These are phyloP conservation scores for Sebastes diaconus DNA, from an alignment of 2,797 vertebrate genomes.

Conservation along the genomic window DNA sequence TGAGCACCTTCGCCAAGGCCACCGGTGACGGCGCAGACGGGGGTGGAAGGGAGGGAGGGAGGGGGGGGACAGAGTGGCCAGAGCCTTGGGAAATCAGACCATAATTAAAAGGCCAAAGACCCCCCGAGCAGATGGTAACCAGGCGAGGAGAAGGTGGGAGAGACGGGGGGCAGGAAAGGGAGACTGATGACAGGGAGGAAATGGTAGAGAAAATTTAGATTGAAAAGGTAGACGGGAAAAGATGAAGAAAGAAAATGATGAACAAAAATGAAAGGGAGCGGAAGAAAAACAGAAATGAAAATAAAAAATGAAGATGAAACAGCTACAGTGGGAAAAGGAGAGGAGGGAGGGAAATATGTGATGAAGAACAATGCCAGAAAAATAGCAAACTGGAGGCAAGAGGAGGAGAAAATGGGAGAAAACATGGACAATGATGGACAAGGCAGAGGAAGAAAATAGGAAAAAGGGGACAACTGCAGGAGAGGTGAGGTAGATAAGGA, in stretches of 20 bases:
- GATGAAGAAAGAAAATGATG: neutral
- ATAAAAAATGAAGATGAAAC: neutral
- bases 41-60: neutral
- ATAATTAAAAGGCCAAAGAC: slow-evolving; percentile 60
- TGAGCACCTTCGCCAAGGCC: slow-evolving; percentile 54
- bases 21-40: neutral
- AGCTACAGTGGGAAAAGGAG: neutral
- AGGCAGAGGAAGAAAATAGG: neutral
- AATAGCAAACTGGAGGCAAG: neutral
- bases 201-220: neutral
- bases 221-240: neutral
- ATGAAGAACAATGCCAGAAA: neutral
- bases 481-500: neutral
- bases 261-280: neutral
- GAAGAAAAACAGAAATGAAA: neutral
- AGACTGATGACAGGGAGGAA: neutral
- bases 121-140: slow-evolving; percentile 36
- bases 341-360: neutral
- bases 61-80: neutral
- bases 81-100: slow-evolving; percentile 59
- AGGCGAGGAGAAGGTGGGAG: neutral
- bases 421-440: neutral
- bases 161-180: neutral
- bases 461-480: neutral
- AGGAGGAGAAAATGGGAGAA: neutral